phyloP scores from a whole-genome alignment of 2,888 invertebrate species.

The Odontocolon sp. region DNA sequence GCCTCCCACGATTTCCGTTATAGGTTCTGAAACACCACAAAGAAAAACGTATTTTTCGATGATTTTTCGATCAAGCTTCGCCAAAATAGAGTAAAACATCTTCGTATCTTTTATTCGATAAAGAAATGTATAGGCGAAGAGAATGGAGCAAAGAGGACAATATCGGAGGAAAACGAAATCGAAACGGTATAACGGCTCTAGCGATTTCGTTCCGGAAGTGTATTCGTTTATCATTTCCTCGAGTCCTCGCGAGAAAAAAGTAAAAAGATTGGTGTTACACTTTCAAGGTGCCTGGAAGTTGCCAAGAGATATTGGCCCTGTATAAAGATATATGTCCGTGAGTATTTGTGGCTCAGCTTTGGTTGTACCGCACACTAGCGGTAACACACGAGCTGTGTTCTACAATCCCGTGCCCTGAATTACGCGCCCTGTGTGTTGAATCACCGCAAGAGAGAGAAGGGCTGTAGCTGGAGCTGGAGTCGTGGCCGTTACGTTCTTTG shows the following conservation, averaged over 20 bases:
- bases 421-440: conserved; percentile 1
- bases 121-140: too few relatives aligned
- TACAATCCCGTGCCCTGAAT: conserved; percentile 24
- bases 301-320: neutral
- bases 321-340: neutral
- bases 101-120: too few relatives aligned
- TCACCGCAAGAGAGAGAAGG: neutral
- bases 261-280: too few relatives aligned
- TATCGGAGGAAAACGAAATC: too few relatives aligned
- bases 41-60: conserved; percentile 24
- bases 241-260: too few relatives aligned
- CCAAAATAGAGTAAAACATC: neutral
- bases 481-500: conserved; percentile 36
- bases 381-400: conserved; percentile 25
- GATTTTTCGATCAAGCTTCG: conserved; percentile 11
- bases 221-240: too few relatives aligned
- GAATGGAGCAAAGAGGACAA: too few relatives aligned
- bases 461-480: neutral
- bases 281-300: neutral
- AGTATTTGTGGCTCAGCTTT: neutral
- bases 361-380: neutral
- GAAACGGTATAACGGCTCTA: too few relatives aligned
- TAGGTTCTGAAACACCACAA: conserved; percentile 85
- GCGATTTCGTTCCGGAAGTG: too few relatives aligned
- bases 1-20: conserved; percentile 90